Base-by-base conservation (phyloP, 1,140 invertebrate genomes). In the Proctacanthus coquilletti region DNA sequence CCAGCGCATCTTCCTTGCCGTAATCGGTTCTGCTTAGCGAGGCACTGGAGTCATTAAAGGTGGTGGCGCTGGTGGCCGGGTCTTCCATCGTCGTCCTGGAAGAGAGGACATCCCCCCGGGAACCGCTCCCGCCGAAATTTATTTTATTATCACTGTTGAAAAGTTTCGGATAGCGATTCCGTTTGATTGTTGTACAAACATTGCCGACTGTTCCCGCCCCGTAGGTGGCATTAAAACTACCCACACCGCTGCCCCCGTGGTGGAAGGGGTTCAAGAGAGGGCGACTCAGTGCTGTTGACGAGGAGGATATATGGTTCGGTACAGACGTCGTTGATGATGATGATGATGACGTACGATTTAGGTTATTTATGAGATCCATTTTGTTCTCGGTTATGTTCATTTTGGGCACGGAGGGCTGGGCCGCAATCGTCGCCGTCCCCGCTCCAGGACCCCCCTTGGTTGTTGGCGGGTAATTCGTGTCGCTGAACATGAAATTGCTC, bases 351-450 rank as follows among this genome's bases (percentile, higher is more conserved):
- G 43, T 34, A 39, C 38, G 43, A 37, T 43, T 50, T 15, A 46
- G 15, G 39, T 50, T 51, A 35, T 51, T 50, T 15, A 60, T 38
- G 18, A 55, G 50, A 25, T 60, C 57, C 49, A 60, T 45, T 47
- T 57, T 53, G 38, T 60, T 60, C 43, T 60, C 57, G 11, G 53
- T 60, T 11, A 60, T 60, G 20, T 60, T 60, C 40, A 60, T 60
- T 53, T 49, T 49, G 25, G 37, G n/a, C n/a, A n/a, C n/a, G n/a
- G n/a, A n/a, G n/a, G n/a, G n/a, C 21, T 33, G 36, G 14, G 17
- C 18, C 20, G 20, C 18, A 21, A 23, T 21, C 36, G 21, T 30
- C 21, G 13, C 32, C 13, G 42, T 46, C 48, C 32, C 40, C 39
- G 21, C 36, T 38, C 25, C 56, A 52, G 1, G 49, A 47, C 8